These are phyloP conservation scores for Cremastinae sp. DNA, from an alignment of 2,888 invertebrate species.

Conservation along the genomic window DNA sequence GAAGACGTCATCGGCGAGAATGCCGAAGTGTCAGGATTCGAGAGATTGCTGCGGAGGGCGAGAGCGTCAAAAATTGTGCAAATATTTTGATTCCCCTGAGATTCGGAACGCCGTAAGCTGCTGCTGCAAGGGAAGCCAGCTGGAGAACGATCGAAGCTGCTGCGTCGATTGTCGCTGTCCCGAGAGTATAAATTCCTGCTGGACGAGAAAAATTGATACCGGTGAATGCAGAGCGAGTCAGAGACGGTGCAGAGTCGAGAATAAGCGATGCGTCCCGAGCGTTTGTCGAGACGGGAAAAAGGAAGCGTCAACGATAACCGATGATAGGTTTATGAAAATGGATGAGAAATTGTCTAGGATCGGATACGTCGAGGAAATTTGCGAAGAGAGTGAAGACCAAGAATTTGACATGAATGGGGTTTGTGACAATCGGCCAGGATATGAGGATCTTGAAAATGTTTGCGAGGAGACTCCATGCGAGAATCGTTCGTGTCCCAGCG, in stretches of 20 bases:
- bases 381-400: slow-evolving; percentile 7
- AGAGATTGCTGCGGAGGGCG: slow-evolving; percentile 11
- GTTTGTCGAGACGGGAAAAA: too few relatives aligned
- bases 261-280: too few relatives aligned
- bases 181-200: slow-evolving; percentile 38
- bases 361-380: slow-evolving; percentile 44
- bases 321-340: not conserved
- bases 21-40: slow-evolving; percentile 1
- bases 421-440: not conserved
- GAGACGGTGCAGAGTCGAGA: not conserved
- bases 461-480: not conserved
- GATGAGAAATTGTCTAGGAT: slow-evolving; percentile 33
- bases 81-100: slow-evolving; percentile 46
- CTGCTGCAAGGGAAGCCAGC: slow-evolving; percentile 42
- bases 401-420: not conserved
- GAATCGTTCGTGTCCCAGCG: slow-evolving; percentile 21
- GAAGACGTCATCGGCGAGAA: slow-evolving; percentile 1
- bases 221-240: slow-evolving; percentile 18
- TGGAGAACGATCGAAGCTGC: slow-evolving; percentile 44
- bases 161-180: slow-evolving; percentile 55
- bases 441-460: too few relatives aligned
- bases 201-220: slow-evolving; percentile 9
- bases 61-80: slow-evolving; percentile 52
- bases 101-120: slow-evolving; percentile 47
- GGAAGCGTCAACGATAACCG: slow-evolving; percentile 9